Base-by-base conservation (phyloP, 2,113 vertebrate genomes). In the Amphiprion percula region DNA sequence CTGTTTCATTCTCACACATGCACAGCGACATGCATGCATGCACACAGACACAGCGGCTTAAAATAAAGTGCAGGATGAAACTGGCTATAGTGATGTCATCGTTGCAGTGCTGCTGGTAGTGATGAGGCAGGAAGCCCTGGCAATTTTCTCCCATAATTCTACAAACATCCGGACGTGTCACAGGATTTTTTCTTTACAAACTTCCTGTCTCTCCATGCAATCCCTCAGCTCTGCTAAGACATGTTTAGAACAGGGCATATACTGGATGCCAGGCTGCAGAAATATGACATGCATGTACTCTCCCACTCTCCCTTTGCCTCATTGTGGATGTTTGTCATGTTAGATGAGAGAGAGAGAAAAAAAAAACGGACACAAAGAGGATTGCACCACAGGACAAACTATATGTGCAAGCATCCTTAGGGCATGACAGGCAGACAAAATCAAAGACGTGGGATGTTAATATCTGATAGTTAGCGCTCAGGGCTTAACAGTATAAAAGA, bases 401-500 rank as follows among this genome's bases (percentile, higher is more conserved):
- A 67, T 49, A 74, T 39, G 62, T 66, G 79, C 54, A 65, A 67
- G 58, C 61, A 79, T 86, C 87, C 85, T 79, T 28, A n/a, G 84
- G 82, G 77, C 49, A 77, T 71, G 82, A 85, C 80, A 88, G 74
- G 69, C 60, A 54, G 62, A 80, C 84, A 88, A 63, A 91, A 93
- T 93, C 91, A 87, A 79, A 89, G 61, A 77, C 37, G 65, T 58
- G 53, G 76, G 66, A 52, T 87, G 80, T 90, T 94, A 94, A 94
- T 92, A 87, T 93, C 79, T 92, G 83, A 91, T 91, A 83, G 82
- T 84, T 69, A 67, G 77, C 33, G 83, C 93, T 89, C 39, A 9
- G 46, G 88, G 92, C 92, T 72, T 91, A 89, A 89, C 80, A 80
- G 75, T 78, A 86, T 85, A 85, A 91, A 91, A 92, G 81, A 88